These are phyloP conservation scores for Tetropium fuscum DNA, from an alignment of 2,888 invertebrate species.

Conservation along the genomic window DNA sequence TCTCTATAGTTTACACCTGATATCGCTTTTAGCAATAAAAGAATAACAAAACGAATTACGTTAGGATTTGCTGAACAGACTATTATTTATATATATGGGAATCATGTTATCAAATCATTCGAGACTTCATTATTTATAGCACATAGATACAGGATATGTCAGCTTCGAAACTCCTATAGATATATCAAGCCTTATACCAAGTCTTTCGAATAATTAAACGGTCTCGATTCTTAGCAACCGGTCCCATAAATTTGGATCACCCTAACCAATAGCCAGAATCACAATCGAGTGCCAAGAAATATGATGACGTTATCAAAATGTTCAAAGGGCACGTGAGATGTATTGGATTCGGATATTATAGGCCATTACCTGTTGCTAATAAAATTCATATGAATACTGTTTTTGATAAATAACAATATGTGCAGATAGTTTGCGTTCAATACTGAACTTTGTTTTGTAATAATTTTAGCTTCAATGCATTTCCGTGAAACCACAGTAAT, in stretches of 20 bases:
- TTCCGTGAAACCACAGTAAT: no score
- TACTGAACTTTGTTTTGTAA: no score
- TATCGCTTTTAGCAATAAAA: not conserved
- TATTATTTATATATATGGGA: conserved; percentile 42
- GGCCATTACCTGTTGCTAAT: not conserved
- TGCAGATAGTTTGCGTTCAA: no score
- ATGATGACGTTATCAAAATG: conserved; percentile 26
- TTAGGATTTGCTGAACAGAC: conserved; percentile 29
- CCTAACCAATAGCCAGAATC: conserved; percentile 15
- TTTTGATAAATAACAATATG: not conserved
- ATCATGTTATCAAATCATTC: conserved; percentile 18
- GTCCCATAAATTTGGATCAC: conserved; percentile 45
- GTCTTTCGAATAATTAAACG: conserved; percentile 48
- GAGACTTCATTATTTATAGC: conserved; percentile 34
- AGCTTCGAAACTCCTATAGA: conserved; percentile 41
- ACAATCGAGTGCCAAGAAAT: conserved; percentile 23
- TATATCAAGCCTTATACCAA: conserved; percentile 39
- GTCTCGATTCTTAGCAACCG: conserved; percentile 41
- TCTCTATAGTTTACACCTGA: conserved; percentile 1
- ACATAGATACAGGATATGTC: conserved; percentile 36
- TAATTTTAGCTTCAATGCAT: no score
- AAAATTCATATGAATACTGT: not conserved
- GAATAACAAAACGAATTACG: conserved; percentile 6
- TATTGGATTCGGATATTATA: conserved; percentile 5
- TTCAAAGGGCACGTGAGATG: conserved; percentile 11